Evolutionary conservation across 1,140 invertebrate genomes (phyloP).

Genomic region (Diorhabda carinulata): DNA sequence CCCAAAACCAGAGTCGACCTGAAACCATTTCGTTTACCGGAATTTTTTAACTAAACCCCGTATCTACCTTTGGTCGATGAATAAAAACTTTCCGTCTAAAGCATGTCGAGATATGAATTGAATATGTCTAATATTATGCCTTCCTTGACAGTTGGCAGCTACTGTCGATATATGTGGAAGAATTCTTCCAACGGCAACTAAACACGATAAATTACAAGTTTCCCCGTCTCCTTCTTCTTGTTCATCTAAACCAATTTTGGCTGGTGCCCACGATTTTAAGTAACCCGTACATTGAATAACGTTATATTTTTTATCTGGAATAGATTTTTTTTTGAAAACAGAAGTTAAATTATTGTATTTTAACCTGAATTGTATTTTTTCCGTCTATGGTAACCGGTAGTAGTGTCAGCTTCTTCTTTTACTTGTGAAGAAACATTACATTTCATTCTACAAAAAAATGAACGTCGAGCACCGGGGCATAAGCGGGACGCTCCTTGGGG

Average conservation of each 20-base stretch:
- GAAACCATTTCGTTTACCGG: constrained; percentile 34
- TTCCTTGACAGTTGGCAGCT: constrained; percentile 41
- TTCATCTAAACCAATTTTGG: constrained; percentile 68
- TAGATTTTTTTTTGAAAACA: not conserved
- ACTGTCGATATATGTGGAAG: constrained; percentile 56
- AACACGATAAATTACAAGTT: constrained; percentile 74
- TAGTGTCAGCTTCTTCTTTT: constrained; percentile 71
- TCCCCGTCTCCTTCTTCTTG: constrained; percentile 67
- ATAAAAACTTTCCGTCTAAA: constrained; percentile 95
- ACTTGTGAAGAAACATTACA: constrained; percentile 61
- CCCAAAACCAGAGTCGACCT: constrained; percentile 85
- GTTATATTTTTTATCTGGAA: constrained; percentile 69
- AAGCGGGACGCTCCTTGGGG: constrained; percentile 69
- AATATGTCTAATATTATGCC: constrained; percentile 54
- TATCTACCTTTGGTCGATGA: constrained; percentile 76
- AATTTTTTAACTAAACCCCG: not conserved
- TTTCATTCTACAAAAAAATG: constrained; percentile 93
- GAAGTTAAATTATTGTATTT: not conserved
- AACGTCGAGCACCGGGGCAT: constrained; percentile 82
- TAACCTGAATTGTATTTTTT: constrained; percentile 62
- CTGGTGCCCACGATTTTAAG: constrained; percentile 84
- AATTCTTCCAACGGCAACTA: constrained; percentile 76
- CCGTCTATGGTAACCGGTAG: constrained; percentile 58
- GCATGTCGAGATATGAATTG: constrained; percentile 85
- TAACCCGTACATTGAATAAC: constrained; percentile 88